Base-by-base conservation (phyloP, 2,113 vertebrate species). In the Scartelaos histophorus region DNA sequence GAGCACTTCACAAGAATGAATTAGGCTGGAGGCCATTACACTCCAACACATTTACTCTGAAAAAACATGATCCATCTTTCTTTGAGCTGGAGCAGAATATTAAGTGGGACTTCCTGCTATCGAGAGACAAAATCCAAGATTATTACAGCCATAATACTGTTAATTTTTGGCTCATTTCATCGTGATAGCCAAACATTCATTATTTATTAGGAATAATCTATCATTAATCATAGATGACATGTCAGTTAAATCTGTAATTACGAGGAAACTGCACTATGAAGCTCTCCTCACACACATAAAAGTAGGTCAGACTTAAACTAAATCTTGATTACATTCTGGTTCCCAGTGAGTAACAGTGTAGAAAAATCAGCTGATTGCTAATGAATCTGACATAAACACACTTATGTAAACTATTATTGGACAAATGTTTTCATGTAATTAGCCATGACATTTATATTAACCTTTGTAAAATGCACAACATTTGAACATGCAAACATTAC, bases 161-260 rank as follows among this genome's bases (percentile, higher is more conserved):
- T 54, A 73, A 78, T 57, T 67, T 78, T 73, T 69, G 60, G 51
- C 79, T 77, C 82, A 73, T 88, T 87, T 47, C 73, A 56, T 13
- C 49, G 67, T 24, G 72, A 49, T 58, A 81, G 70, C 47, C 56
- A 69, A 82, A 78, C 77, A 70, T 79, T 56, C 58, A 86, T 88
- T 82, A 86, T 88, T 90, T 83, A 90, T 84, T 69, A 82, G 70
- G 51, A 88, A 90, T 89, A 34, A 86, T 83, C 73, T 67, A 74
- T 71, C 87, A 89, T 90, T 90, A 91, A 88, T 90, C 87, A 88
- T 71, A 67, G 47, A 79, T 73, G 81, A 75, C 80, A 76, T 79
- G 73, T 70, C 80, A 74, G 85, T 90, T 89, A 86, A 88, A 65
- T 85, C 71, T 15, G 79, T 90, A 91, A 91, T 91, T 86, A 87